Base-by-base conservation (phyloP, 1,140 invertebrate species). In the Ephestia elutella region DNA sequence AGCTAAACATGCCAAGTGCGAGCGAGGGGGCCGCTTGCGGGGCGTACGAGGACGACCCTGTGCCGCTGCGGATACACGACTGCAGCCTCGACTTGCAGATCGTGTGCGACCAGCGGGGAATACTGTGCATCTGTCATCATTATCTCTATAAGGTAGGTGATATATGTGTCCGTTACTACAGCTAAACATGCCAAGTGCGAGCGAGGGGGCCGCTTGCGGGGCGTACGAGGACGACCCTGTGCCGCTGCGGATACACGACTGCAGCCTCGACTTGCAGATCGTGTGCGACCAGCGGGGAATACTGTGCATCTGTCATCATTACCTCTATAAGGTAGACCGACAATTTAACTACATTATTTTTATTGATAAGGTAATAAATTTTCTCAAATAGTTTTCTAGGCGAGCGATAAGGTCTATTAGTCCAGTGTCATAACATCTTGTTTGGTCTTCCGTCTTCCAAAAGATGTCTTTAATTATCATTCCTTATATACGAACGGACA, bases 301-400 rank as follows among this genome's bases (percentile, higher is more conserved):
- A 73, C 92, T 96, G 15, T 95, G 94, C 67, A 93, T 96, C 49
- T 96, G 95, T 70, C 95, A 96, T 87, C 94, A 96, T 86, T 96
- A 96, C 71, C 85, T 96, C 0, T 96, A 96, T 76, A 93, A 95
- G 80, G 92, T 93, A 11, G 11, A n/a, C n/a, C n/a, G n/a, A n/a
- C n/a, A n/a, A n/a, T n/a, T n/a, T n/a, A n/a, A n/a, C n/a, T n/a
- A n/a, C n/a, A n/a, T n/a, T n/a, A n/a, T n/a, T n/a, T n/a, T n/a
- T n/a, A n/a, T n/a, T n/a, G n/a, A n/a, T n/a, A n/a, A n/a, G n/a
- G n/a, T n/a, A n/a, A n/a, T n/a, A n/a, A n/a, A n/a, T n/a, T n/a
- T n/a, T n/a, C n/a, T n/a, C n/a, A n/a, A n/a, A n/a, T n/a, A n/a
- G n/a, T n/a, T n/a, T n/a, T n/a, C n/a, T n/a, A n/a, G n/a, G n/a